Evolutionary conservation across 2,113 vertebrate genomes (phyloP).

Genomic region (Naja naja): DNA sequence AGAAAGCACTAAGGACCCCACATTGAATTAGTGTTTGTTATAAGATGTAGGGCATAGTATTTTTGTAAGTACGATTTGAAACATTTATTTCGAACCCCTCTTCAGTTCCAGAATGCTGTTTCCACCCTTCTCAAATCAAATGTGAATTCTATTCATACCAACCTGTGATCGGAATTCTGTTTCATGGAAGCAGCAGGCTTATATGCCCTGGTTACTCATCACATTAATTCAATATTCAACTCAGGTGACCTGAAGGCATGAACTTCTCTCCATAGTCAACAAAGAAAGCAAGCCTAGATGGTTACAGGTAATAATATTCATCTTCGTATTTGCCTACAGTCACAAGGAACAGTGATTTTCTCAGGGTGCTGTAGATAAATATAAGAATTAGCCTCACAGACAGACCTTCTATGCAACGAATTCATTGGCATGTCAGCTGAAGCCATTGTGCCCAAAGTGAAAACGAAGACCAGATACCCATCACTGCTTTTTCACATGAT

Average conservation of each 20-base stretch:
- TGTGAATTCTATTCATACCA: not conserved
- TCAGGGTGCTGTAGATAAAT: not conserved
- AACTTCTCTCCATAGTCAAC: conserved; percentile 9
- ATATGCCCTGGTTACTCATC: not conserved
- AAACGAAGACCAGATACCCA: not conserved
- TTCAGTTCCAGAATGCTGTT: not conserved
- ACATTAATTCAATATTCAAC: conserved; percentile 1
- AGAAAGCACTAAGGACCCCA: not conserved
- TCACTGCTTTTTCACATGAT: not conserved
- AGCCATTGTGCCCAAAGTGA: not conserved
- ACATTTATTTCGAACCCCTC: not conserved
- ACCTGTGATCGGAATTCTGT: not conserved
- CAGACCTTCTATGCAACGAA: not conserved
- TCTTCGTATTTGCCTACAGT: not conserved
- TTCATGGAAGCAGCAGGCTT: not conserved
- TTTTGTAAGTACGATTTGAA: not conserved
- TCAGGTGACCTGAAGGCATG: not conserved
- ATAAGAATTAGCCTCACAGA: not conserved
- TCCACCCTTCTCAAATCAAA: not conserved
- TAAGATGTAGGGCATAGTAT: not conserved
- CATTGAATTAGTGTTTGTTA: not conserved
- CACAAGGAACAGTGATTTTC: not conserved
- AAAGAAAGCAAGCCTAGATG: conserved; percentile 13
- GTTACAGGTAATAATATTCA: conserved; percentile 6
- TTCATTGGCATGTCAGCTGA: not conserved